phyloP scores from a whole-genome alignment of 2,888 invertebrate genomes.

The Protonemura montana region DNA sequence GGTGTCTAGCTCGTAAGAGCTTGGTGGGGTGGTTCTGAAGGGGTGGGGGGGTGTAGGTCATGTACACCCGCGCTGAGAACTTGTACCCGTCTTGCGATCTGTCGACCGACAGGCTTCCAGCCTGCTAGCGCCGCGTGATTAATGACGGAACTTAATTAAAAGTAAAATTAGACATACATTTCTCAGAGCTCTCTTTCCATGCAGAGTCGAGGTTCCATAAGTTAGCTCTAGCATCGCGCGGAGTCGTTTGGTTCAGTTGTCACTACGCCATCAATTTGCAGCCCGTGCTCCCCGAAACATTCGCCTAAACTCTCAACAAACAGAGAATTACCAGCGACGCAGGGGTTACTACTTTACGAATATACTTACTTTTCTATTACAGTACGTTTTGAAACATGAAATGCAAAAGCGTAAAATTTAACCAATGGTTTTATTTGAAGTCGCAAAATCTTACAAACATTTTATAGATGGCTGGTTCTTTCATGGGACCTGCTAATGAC shows the following conservation, averaged over 20 bases:
- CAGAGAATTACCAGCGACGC: no score
- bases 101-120: slow-evolving; percentile 33
- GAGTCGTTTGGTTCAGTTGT: slow-evolving; percentile 22
- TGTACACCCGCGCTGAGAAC: not conserved
- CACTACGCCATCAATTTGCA: not conserved
- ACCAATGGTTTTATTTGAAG: no score
- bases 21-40: not conserved
- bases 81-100: slow-evolving; percentile 18
- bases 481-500: no score
- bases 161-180: slow-evolving; percentile 59
- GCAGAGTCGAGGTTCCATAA: slow-evolving; percentile 19
- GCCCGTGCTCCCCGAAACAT: not conserved
- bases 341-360: no score
- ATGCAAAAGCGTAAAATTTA: no score
- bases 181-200: slow-evolving; percentile 52
- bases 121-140: slow-evolving; percentile 56
- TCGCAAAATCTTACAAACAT: no score
- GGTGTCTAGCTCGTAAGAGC: slow-evolving; percentile 18
- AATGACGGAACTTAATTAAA: slow-evolving; percentile 64
- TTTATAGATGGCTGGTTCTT: no score
- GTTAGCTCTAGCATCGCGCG: not conserved
- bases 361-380: no score
- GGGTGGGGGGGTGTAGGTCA: slow-evolving; percentile 40
- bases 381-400: no score
- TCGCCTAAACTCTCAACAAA: no score